A percentile compares a stretch with the other conserved stretches of the same genome.
phyloP scores from a whole-genome alignment of 2,888 invertebrate species.

The Rugalucina vietnamica region DNA sequence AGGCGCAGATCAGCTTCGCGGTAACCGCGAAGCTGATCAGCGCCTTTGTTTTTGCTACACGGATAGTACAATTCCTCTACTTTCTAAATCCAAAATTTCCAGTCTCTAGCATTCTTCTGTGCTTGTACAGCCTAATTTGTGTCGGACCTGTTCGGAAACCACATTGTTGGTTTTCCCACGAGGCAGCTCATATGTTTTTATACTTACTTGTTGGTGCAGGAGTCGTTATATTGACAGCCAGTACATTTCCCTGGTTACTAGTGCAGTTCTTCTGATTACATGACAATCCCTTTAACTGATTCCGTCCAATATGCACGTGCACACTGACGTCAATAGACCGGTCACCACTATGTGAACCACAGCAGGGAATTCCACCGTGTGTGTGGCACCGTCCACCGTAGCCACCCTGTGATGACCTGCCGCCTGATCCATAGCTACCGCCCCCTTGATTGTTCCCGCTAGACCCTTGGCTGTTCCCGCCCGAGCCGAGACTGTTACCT shows the following conservation, averaged over 20 bases:
- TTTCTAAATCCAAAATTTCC: too few species aligned
- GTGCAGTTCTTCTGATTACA: not conserved
- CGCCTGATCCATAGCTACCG: not conserved
- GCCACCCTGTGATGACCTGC: not conserved
- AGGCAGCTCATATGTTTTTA: too few species aligned
- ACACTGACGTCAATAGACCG: conserved; percentile 62
- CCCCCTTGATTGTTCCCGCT: not conserved
- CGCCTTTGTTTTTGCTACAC: too few species aligned
- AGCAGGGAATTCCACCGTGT: conserved; percentile 50
- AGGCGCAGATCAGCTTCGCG: too few species aligned
- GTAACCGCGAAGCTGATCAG: too few species aligned
- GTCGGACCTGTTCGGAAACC: too few species aligned
- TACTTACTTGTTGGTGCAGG: conserved; percentile 14
- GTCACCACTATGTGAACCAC: conserved; percentile 52
- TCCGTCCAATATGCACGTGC: conserved; percentile 60
- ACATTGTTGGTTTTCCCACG: too few species aligned
- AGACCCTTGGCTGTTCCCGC: not conserved
- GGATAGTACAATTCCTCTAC: too few species aligned
- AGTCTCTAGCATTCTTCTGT: too few species aligned
- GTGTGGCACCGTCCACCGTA: conserved; percentile 38
- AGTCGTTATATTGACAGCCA: not conserved
- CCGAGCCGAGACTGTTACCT: not conserved
- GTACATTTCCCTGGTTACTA: not conserved
- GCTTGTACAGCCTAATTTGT: too few species aligned
- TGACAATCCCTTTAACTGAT: not conserved